Conservation (phyloP, 2,113 vertebrate species). For the Toxostoma redivivum region DNA sequence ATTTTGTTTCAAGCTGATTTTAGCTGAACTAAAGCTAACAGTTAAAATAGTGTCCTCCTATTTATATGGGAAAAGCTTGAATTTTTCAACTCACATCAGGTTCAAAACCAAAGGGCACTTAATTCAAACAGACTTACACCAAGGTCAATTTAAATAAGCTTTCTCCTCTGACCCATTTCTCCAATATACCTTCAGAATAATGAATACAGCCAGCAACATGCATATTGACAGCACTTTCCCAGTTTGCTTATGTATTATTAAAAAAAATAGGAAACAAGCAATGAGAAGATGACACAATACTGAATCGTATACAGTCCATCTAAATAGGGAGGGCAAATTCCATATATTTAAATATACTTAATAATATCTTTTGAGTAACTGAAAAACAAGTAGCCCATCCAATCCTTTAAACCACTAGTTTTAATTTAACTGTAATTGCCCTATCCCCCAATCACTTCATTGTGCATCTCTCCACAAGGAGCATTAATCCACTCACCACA, state of each 20-base stretch:
- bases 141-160: background rate
- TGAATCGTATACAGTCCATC: background rate
- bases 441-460: background rate
- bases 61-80: background rate
- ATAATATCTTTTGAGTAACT: background rate
- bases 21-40: background rate
- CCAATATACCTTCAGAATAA: background rate
- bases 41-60: background rate
- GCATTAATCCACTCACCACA: slow-evolving; percentile 83
- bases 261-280: background rate
- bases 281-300: background rate
- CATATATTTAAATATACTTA: background rate
- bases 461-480: background rate
- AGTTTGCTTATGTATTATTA: background rate
- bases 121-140: background rate
- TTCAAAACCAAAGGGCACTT: background rate
- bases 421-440: background rate
- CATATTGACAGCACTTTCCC: background rate
- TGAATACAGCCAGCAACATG: background rate
- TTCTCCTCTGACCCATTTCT: background rate
- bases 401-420: background rate
- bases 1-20: background rate
- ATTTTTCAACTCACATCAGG: background rate
- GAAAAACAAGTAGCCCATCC: background rate
- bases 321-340: background rate